Base-by-base conservation (phyloP, 2,888 invertebrate species). In the Drosophila neoperkinsi region DNA sequence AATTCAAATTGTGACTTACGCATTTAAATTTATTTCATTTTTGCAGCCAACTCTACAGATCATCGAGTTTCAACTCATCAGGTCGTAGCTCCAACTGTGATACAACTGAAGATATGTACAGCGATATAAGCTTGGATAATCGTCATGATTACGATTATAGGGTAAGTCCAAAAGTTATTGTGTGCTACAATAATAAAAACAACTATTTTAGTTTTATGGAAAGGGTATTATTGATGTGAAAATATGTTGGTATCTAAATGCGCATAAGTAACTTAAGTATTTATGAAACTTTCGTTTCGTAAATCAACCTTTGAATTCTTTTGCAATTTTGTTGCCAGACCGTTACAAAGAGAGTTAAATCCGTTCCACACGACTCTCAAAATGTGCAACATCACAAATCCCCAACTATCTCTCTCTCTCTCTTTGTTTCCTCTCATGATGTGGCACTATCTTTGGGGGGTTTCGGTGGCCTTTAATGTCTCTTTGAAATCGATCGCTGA, bases 41-140 rank as follows among this genome's bases (percentile, higher is more conserved):
- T 69, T 71, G 0, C 92, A 97, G 97, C 94, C 97, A 97, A 94
- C 95, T 98, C 91, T 97, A 97, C 94, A 96, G 98, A 93, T 97
- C 97, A 93, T 97, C 97, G 92, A 97, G 97, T 94, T 98, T 98
- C 94, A 97, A 97, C 94, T 97, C 97, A 89, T 97, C 97, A 71
- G 97, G 98, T 82, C 96, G 97, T 93, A 97, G 97, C 92, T 98
- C 98, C 85, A 97, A 96, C 92, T 97, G 97, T 94, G 97, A 98
- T 94, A 97, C 97, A 91, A 97, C 97, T 67, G 98, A 98, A 95
- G 98, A 98, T 94, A 97, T 98, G 96, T 98, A 97, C 94, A 98
- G 98, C 82, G 98, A 98, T 94, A 97, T 97, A 66, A 97, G 97
- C 83, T 94, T 98, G 83, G 98, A 98, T 93, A 98, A 98, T 94